A percentile compares a stretch with the other conserved stretches of the same genome.
Evolutionary conservation across 1,140 invertebrate species (phyloP).

Genomic region (Rhopalosiphum maidis): DNA sequence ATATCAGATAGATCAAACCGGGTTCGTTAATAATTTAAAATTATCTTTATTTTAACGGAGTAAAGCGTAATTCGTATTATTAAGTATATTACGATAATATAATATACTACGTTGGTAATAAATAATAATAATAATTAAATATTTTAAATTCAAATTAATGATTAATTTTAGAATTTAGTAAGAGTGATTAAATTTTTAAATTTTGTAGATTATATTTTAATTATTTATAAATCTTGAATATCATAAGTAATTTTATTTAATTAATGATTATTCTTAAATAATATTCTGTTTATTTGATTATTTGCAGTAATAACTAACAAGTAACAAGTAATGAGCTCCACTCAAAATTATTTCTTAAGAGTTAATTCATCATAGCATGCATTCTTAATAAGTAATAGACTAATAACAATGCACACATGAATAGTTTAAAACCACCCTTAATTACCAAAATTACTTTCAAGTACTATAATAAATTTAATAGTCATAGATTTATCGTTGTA

Average conservation of each 20-base stretch:
- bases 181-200: not conserved
- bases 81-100: not conserved
- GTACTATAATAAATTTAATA: not conserved
- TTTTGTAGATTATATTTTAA: not conserved
- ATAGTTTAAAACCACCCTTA: not conserved
- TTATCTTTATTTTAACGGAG: not conserved
- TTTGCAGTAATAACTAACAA: not conserved
- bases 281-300: constrained; percentile 8
- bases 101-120: not conserved
- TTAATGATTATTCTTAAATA: not conserved
- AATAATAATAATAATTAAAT: not conserved
- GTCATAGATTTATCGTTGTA: not conserved
- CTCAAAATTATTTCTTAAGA: not conserved
- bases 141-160: not conserved
- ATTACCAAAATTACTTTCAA: not conserved
- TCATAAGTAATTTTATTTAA: not conserved
- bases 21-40: not conserved
- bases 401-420: not conserved
- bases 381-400: not conserved
- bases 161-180: not conserved
- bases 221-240: not conserved
- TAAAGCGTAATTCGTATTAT: not conserved
- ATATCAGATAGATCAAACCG: not conserved
- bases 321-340: not conserved
- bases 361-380: not conserved